These are phyloP conservation scores for Drosophila repleta DNA, from an alignment of 1,140 invertebrate species.

Conservation along the genomic window DNA sequence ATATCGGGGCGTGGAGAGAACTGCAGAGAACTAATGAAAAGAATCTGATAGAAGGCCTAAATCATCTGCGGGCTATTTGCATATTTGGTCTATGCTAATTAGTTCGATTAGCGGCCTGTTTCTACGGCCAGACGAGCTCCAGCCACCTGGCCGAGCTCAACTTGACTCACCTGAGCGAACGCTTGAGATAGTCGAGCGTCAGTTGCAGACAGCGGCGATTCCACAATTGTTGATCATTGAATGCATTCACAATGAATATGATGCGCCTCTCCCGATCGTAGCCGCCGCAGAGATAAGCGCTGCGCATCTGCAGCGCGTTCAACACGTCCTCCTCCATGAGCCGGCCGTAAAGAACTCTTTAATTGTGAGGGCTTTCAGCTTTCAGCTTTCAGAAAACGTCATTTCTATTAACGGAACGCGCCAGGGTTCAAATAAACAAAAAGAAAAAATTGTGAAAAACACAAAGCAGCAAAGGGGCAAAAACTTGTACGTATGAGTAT, in stretches of 20 bases:
- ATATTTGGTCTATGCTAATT: slow-evolving; percentile 75
- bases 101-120: slow-evolving; percentile 46
- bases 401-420: slow-evolving; percentile 40
- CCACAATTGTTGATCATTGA: slow-evolving; percentile 85
- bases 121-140: too few species aligned
- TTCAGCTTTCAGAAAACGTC: slow-evolving; percentile 18
- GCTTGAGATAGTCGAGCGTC: slow-evolving; percentile 86
- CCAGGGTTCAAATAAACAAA: neutral
- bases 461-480: slow-evolving; percentile 10
- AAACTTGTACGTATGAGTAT: slow-evolving; percentile 49
- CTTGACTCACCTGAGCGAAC: slow-evolving; percentile 86
- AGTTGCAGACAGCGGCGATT: slow-evolving; percentile 85
- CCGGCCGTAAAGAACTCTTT: slow-evolving; percentile 25
- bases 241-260: slow-evolving; percentile 87
- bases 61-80: slow-evolving; percentile 71
- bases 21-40: slow-evolving; percentile 59
- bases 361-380: slow-evolving; percentile 43
- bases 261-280: slow-evolving; percentile 87
- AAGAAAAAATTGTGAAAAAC: neutral
- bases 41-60: slow-evolving; percentile 46
- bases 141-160: neutral
- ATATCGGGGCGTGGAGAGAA: slow-evolving; percentile 18
- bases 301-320: slow-evolving; percentile 85
- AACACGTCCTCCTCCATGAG: slow-evolving; percentile 84
- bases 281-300: slow-evolving; percentile 87